phyloP scores from a whole-genome alignment of 1,140 invertebrate genomes.

The Drosophila ogumai region DNA sequence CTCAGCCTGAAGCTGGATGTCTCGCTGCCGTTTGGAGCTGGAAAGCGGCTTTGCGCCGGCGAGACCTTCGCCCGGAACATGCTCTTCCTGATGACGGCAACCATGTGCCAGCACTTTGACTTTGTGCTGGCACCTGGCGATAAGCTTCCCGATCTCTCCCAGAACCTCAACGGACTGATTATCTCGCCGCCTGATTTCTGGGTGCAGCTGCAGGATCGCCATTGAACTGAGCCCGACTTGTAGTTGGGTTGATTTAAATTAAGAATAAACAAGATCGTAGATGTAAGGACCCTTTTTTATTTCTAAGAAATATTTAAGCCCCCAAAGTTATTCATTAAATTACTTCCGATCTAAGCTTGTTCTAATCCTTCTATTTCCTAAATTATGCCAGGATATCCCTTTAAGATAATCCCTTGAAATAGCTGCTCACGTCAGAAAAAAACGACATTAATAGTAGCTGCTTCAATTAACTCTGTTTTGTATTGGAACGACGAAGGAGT shows the following conservation, averaged over 20 bases:
- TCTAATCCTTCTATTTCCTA: neutral
- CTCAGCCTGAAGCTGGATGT: conserved; percentile 78
- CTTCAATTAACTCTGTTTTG: neutral
- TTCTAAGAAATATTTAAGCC: neutral
- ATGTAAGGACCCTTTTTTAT: neutral
- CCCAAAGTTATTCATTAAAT: neutral
- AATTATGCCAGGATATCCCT: neutral
- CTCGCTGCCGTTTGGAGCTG: conserved; percentile 87
- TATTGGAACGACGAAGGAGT: neutral
- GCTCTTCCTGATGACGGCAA: conserved; percentile 88
- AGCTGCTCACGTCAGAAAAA: neutral
- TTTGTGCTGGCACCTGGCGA: conserved; percentile 83
- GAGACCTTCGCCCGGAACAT: conserved; percentile 90
- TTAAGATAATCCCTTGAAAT: neutral
- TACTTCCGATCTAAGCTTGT: neutral
- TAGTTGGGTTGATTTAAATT: neutral
- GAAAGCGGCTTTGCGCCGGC: conserved; percentile 89
- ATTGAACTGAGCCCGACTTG: conserved; percentile 1
- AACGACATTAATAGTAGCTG: neutral
- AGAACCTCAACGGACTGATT: conserved; percentile 81
- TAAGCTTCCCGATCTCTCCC: conserved; percentile 67
- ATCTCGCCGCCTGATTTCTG: conserved; percentile 81
- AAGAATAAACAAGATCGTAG: neutral
- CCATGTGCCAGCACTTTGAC: conserved; percentile 88
- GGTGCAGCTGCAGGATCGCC: conserved; percentile 76